phyloP scores from a whole-genome alignment of 2,888 invertebrate species.

The Philaethria dido region DNA sequence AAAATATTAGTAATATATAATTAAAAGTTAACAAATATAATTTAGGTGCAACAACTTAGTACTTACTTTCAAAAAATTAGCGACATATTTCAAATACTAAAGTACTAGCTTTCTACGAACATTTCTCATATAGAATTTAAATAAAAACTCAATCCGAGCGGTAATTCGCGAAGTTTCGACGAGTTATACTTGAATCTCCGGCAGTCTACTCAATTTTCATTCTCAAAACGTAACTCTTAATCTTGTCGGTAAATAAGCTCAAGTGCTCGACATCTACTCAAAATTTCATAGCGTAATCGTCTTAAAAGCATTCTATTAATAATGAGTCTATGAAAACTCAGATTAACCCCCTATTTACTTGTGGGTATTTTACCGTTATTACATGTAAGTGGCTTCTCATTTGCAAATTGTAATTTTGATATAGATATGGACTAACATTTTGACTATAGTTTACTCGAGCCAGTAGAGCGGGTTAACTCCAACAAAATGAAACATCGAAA shows the following conservation, averaged over 20 bases:
- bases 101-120: not conserved
- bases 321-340: constrained; percentile 30
- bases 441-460: not conserved
- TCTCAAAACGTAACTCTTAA: constrained; percentile 33
- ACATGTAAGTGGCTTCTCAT: constrained; percentile 25
- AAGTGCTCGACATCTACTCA: constrained; percentile 29
- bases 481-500: constrained; percentile 36
- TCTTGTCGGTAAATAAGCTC: constrained; percentile 38
- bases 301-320: constrained; percentile 39
- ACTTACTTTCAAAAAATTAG: not conserved
- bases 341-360: constrained; percentile 29
- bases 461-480: constrained; percentile 27
- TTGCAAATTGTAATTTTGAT: constrained; percentile 29
- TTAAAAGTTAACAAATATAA: not conserved
- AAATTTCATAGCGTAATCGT: constrained; percentile 40
- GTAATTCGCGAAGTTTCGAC: constrained; percentile 17
- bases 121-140: constrained; percentile 1
- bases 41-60: not conserved
- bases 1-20: not conserved
- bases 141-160: constrained; percentile 4
- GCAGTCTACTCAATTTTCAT: constrained; percentile 28
- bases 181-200: constrained; percentile 23
- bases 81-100: not conserved
- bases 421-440: not conserved
- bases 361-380: constrained; percentile 24